These are phyloP conservation scores for Leucoraja erinaceus DNA, from an alignment of 2,113 vertebrate genomes.

Conservation along the genomic window DNA sequence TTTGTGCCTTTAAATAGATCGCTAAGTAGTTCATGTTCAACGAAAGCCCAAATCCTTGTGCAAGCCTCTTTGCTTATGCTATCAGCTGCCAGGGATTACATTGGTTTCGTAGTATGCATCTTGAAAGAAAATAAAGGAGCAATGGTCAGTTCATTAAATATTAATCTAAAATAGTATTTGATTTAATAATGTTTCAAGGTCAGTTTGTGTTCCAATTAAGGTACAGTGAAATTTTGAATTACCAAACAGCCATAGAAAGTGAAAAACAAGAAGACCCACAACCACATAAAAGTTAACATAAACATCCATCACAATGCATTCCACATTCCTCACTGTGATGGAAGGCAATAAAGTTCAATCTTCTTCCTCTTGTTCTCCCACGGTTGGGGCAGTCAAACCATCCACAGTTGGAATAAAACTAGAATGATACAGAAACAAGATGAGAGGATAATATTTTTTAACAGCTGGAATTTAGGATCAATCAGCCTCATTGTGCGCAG, in stretches of 20 bases:
- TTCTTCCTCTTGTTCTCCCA: too few relatives aligned
- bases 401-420: background rate
- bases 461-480: background rate
- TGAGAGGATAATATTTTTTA: background rate
- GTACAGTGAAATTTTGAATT: too few relatives aligned
- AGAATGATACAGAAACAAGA: background rate
- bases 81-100: background rate
- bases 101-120: background rate
- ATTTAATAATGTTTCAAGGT: background rate
- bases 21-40: background rate
- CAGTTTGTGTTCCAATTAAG: too few relatives aligned
- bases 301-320: too few relatives aligned
- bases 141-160: background rate
- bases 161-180: background rate
- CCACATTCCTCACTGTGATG: too few relatives aligned
- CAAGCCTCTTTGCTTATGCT: background rate
- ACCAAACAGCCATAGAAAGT: too few relatives aligned
- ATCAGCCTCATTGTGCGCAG: background rate
- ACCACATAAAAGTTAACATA: too few relatives aligned
- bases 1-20: background rate
- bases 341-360: too few relatives aligned
- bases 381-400: too few relatives aligned
- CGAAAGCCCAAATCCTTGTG: background rate
- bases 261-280: too few relatives aligned
- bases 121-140: background rate